phyloP scores from a whole-genome alignment of 2,797 vertebrate genomes.

The Urosaurus nigricauda region DNA sequence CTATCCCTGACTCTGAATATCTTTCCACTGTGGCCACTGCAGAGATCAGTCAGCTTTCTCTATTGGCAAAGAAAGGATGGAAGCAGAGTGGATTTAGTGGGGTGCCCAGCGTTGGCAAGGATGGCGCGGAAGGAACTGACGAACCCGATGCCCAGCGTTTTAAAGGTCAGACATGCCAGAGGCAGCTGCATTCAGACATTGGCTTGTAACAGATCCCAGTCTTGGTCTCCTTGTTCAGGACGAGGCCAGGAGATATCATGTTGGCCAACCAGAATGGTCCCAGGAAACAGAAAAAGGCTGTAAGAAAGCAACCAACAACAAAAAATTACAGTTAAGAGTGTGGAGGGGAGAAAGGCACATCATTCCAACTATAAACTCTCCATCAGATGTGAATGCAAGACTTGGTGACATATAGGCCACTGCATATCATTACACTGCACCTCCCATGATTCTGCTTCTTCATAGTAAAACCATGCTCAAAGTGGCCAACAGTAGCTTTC shows the following conservation, averaged over 20 bases:
- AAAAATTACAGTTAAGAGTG: background rate
- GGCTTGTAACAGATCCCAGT: conserved; percentile 32
- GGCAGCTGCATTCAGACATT: conserved; percentile 26
- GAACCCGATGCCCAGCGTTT: background rate
- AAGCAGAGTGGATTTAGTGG: background rate
- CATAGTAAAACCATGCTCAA: too few relatives aligned
- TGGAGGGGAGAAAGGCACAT: too few relatives aligned
- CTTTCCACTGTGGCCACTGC: background rate
- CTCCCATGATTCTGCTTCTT: too few relatives aligned
- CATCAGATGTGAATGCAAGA: too few relatives aligned
- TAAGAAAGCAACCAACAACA: conserved; percentile 11
- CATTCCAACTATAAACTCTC: too few relatives aligned
- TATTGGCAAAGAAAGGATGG: background rate
- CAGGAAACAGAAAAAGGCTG: conserved; percentile 56
- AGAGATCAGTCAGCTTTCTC: conserved; percentile 31
- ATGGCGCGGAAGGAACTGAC: conserved; percentile 29
- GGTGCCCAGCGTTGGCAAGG: background rate
- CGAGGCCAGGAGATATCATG: conserved; percentile 30
- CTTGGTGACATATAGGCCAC: too few relatives aligned
- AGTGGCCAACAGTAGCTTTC: too few relatives aligned
- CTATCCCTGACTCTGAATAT: conserved; percentile 14
- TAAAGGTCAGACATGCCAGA: conserved; percentile 7
- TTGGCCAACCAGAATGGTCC: conserved; percentile 63
- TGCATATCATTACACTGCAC: too few relatives aligned
- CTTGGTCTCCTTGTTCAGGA: conserved; percentile 46